A percentile compares a stretch with the other conserved stretches of the same genome.
Conservation (phyloP, 2,113 vertebrate species). For the Xiphophorus maculatus region DNA sequence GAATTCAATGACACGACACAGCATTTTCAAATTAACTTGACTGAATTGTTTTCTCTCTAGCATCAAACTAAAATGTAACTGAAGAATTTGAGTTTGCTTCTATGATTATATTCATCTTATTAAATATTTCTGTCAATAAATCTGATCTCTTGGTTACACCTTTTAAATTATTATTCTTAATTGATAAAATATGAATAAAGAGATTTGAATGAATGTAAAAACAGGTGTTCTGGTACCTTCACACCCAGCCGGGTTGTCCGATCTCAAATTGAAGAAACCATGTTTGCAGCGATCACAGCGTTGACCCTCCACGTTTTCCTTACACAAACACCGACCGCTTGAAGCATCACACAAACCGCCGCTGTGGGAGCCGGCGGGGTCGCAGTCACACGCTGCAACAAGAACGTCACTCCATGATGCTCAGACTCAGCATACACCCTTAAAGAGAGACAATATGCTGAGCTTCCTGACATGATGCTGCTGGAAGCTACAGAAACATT, state of each 20-base stretch:
- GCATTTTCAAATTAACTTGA: no score
- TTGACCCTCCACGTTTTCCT: constrained; percentile 84
- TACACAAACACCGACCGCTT: constrained; percentile 83
- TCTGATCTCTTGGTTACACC: neutral
- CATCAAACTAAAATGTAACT: neutral
- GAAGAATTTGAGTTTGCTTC: neutral
- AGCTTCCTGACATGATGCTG: neutral
- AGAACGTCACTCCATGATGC: neutral
- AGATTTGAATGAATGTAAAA: neutral
- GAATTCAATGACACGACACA: no score
- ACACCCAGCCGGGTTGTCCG: constrained; percentile 79
- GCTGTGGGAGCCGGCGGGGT: constrained; percentile 73
- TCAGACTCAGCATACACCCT: neutral
- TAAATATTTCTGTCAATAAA: no score
- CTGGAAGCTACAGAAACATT: neutral
- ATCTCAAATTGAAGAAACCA: constrained; percentile 78
- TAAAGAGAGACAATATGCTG: no score
- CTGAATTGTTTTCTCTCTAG: no score
- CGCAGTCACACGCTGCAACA: constrained; percentile 84
- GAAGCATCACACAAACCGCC: constrained; percentile 78
- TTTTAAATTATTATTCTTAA: no score
- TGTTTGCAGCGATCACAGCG: constrained; percentile 84
- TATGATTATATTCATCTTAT: neutral
- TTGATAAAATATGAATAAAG: no score
- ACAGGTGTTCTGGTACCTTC: constrained; percentile 71